A percentile compares a stretch with the other conserved stretches of the same genome.
Conservation (phyloP, 1,140 invertebrate genomes). For the Anastrepha ludens region DNA sequence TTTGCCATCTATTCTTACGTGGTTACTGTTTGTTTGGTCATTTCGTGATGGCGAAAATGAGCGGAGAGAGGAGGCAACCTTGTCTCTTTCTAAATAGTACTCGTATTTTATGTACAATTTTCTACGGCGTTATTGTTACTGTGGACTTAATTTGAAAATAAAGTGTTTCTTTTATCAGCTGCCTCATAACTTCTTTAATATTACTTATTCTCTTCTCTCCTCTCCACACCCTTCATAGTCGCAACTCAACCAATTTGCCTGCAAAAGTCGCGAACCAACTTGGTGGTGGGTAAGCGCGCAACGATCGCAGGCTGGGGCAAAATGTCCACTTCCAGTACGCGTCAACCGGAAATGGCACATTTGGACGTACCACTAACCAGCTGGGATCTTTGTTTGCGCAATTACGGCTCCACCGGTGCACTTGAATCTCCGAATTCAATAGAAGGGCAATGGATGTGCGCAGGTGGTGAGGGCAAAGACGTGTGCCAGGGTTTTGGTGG, state of each 20-base stretch:
- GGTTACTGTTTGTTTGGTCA: too few relatives aligned
- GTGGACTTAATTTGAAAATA: too few relatives aligned
- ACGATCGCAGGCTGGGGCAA: slow-evolving; percentile 73
- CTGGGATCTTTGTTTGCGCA: slow-evolving; percentile 71
- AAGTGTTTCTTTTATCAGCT: too few relatives aligned
- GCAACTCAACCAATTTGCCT: slow-evolving; percentile 77
- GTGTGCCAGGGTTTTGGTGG: slow-evolving; percentile 84
- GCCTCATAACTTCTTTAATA: too few relatives aligned
- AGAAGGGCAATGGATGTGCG: slow-evolving; percentile 80
- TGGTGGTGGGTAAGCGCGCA: slow-evolving; percentile 75
- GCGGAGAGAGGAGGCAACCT: too few relatives aligned
- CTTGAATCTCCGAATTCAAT: slow-evolving; percentile 73
- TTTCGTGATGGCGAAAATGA: too few relatives aligned
- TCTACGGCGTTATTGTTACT: too few relatives aligned
- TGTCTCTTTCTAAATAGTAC: too few relatives aligned
- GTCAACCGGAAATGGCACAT: slow-evolving; percentile 72
- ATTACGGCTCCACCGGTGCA: slow-evolving; percentile 72
- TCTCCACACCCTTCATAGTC: slow-evolving; percentile 65
- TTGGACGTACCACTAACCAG: slow-evolving; percentile 71
- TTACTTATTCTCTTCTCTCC: too few relatives aligned
- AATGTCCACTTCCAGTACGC: slow-evolving; percentile 69
- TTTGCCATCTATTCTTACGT: too few relatives aligned
- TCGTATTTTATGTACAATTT: too few relatives aligned
- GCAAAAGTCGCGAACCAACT: slow-evolving; percentile 73
- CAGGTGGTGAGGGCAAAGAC: slow-evolving; percentile 80